A percentile compares a stretch with the other conserved stretches of the same genome.
phyloP scores from a whole-genome alignment of 2,888 invertebrate genomes.

The Emmelina monodactyla region DNA sequence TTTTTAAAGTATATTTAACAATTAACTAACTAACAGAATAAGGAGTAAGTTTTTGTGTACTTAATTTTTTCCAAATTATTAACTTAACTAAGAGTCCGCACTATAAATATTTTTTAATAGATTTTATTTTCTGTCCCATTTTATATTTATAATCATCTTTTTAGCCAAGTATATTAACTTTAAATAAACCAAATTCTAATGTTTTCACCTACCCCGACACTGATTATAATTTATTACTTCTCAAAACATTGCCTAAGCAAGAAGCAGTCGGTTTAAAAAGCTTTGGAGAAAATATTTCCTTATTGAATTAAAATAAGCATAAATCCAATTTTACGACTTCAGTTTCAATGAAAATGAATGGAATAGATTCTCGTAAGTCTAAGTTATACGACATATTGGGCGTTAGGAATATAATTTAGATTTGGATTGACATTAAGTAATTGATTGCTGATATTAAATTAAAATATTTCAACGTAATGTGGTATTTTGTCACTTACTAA shows the following conservation, averaged over 20 bases:
- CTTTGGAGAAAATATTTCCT: conserved; percentile 32
- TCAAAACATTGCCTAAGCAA: conserved; percentile 33
- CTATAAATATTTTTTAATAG: too few species aligned
- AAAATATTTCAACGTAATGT: background rate
- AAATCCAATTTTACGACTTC: conserved; percentile 45
- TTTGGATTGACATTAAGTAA: conserved; percentile 4
- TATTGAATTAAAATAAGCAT: conserved; percentile 44
- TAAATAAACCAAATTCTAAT: too few species aligned
- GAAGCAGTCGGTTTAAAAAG: conserved; percentile 34
- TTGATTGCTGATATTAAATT: background rate
- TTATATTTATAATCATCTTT: too few species aligned
- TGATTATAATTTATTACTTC: conserved; percentile 47
- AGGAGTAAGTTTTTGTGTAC: too few species aligned
- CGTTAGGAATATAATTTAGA: conserved; percentile 11
- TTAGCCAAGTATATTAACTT: too few species aligned
- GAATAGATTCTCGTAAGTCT: conserved; percentile 38
- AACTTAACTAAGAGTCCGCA: too few species aligned
- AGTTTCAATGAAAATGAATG: conserved; percentile 26
- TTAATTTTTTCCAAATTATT: too few species aligned
- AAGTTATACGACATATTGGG: conserved; percentile 23
- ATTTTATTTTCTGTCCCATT: too few species aligned
- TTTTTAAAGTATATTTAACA: too few species aligned
- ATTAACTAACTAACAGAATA: too few species aligned
- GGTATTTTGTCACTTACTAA: too few species aligned
- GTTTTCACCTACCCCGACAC: too few species aligned